Percentiles rank a stretch among this genome's conserved stretches.
phyloP scores from a whole-genome alignment of 2,888 invertebrate genomes.

The Dastarcus helophoroides region DNA sequence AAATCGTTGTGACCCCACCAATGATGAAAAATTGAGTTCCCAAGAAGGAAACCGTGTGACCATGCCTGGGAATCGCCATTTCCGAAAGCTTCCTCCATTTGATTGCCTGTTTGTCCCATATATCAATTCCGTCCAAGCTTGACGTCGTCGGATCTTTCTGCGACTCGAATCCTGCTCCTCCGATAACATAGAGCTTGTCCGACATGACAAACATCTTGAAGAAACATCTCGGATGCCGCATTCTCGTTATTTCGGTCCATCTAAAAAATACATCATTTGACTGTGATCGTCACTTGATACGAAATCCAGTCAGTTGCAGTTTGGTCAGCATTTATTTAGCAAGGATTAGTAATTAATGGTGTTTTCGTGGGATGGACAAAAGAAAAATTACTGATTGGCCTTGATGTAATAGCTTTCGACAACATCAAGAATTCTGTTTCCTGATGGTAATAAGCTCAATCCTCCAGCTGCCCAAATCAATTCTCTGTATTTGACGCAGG shows the following conservation, averaged over 20 bases:
- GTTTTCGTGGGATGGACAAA: conserved; percentile 3
- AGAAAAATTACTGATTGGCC: conserved; percentile 41
- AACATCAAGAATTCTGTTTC: conserved; percentile 43
- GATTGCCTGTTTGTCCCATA: conserved; percentile 45
- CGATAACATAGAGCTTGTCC: conserved; percentile 52
- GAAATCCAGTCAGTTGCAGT: too few species aligned
- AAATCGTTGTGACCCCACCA: conserved; percentile 54
- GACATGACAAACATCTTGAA: conserved; percentile 43
- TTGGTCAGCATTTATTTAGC: too few species aligned
- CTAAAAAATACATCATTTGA: conserved; percentile 36
- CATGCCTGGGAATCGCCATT: conserved; percentile 54
- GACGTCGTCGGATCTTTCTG: conserved; percentile 44
- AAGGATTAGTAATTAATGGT: too few species aligned
- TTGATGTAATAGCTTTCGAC: conserved; percentile 55
- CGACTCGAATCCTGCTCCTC: conserved; percentile 50
- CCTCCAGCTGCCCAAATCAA: conserved; percentile 66
- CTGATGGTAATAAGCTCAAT: conserved; percentile 46
- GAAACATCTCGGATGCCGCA: conserved; percentile 45
- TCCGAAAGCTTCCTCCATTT: conserved; percentile 48
- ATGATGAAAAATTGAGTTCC: conserved; percentile 54
- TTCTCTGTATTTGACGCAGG: conserved; percentile 48
- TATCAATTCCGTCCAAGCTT: conserved; percentile 48
- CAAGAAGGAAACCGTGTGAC: conserved; percentile 51
- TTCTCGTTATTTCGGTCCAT: conserved; percentile 45
- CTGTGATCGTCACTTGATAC: too few species aligned